Conservation (phyloP, 2,797 vertebrate genomes). For the Chelon labrosus region DNA sequence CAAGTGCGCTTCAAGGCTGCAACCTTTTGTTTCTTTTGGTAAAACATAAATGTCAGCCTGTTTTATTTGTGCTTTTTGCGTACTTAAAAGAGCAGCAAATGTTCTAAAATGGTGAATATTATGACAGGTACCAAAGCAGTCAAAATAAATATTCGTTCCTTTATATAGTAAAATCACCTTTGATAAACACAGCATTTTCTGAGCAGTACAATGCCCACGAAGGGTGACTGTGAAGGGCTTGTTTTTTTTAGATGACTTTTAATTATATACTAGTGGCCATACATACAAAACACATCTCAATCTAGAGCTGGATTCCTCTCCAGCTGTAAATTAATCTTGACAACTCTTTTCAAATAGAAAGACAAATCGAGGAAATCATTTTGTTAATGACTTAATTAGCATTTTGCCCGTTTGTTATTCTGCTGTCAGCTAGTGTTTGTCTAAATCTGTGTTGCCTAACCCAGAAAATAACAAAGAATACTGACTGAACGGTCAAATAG, state of each 20-base stretch:
- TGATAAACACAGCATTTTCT: background rate
- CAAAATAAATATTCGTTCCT: conserved; percentile 9
- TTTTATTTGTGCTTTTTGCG: background rate
- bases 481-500: conserved; percentile 22
- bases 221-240: no score
- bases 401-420: conserved; percentile 9
- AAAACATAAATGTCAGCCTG: conserved; percentile 6
- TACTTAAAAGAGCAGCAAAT: background rate
- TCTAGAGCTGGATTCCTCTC: background rate
- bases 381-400: conserved; percentile 10
- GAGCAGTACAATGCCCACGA: background rate
- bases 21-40: conserved; percentile 14
- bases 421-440: background rate
- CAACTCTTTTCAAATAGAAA: no score
- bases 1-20: conserved; percentile 7
- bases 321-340: background rate
- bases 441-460: conserved; percentile 8
- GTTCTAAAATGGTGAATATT: background rate
- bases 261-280: background rate
- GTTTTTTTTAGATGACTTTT: no score
- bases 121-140: conserved; percentile 3
- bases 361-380: background rate
- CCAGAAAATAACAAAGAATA: conserved; percentile 6
- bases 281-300: background rate
- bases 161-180: background rate